Evolutionary conservation across 2,797 vertebrate species (phyloP).

Genomic region (Cyclura pinguis): DNA sequence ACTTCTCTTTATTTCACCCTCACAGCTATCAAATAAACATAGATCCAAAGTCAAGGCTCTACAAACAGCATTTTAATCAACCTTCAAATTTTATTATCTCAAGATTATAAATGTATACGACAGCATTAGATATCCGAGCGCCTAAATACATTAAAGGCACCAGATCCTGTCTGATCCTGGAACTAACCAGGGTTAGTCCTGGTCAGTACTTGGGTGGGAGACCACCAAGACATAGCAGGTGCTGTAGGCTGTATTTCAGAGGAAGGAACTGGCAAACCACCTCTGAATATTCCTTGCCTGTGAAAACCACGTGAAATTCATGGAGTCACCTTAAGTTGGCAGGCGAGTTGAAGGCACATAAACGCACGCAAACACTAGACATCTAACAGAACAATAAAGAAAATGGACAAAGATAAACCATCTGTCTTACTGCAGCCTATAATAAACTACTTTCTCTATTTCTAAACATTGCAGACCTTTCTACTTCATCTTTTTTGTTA

Average conservation of each 20-base stretch:
- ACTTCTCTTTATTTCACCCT: neutral
- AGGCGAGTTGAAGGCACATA: too few relatives aligned
- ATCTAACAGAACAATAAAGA: slow-evolving; percentile 17
- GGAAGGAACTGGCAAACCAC: too few relatives aligned
- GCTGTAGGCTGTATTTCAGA: too few relatives aligned
- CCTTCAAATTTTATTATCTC: neutral
- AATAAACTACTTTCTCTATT: slow-evolving; percentile 53
- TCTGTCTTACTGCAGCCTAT: slow-evolving; percentile 25
- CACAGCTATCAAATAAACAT: neutral
- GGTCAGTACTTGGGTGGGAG: too few relatives aligned
- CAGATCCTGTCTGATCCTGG: too few relatives aligned
- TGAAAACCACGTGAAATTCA: too few relatives aligned
- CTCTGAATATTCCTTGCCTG: too few relatives aligned
- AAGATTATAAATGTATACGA: neutral
- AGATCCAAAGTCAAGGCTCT: neutral
- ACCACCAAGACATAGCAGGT: too few relatives aligned
- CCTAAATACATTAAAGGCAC: too few relatives aligned
- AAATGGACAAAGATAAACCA: slow-evolving; percentile 31
- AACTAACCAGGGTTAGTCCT: too few relatives aligned
- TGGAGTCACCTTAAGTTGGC: too few relatives aligned
- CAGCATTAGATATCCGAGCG: neutral
- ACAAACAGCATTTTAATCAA: slow-evolving; percentile 2
- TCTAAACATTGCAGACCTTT: slow-evolving; percentile 45
- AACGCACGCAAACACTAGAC: neutral
- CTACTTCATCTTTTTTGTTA: slow-evolving; percentile 33